Evolutionary conservation across 2,113 vertebrate species (phyloP).

Genomic region (Sander lucioperca): DNA sequence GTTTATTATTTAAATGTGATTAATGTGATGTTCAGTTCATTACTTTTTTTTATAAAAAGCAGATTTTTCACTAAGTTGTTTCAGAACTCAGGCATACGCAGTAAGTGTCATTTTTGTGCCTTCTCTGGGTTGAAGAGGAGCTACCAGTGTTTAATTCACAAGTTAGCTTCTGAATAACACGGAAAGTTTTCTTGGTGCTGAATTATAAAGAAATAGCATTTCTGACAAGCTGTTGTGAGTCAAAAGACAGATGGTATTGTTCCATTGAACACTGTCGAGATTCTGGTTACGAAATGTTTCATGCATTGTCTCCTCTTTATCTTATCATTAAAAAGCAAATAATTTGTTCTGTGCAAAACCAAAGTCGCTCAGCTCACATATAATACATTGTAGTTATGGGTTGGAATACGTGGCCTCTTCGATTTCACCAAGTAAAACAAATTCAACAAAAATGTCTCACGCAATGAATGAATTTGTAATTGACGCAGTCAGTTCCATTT

Average conservation of each 20-base stretch:
- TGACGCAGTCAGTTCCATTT: not conserved
- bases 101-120: not conserved
- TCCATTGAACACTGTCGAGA: not conserved
- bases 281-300: slow-evolving; percentile 1
- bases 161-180: slow-evolving; percentile 6
- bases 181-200: not conserved
- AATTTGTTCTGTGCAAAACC: not conserved
- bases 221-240: slow-evolving; percentile 19
- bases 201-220: slow-evolving; percentile 18
- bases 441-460: slow-evolving; percentile 11
- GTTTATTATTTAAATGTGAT: not conserved
- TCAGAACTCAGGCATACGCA: not conserved
- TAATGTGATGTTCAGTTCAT: not conserved
- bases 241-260: slow-evolving; percentile 26
- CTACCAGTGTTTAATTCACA: slow-evolving; percentile 24
- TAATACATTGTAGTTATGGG: not conserved
- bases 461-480: not conserved
- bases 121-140: not conserved
- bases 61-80: slow-evolving; percentile 3
- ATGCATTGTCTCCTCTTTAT: slow-evolving; percentile 2
- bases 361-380: not conserved
- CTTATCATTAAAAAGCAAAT: slow-evolving; percentile 1
- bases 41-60: not conserved
- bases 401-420: not conserved
- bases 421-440: not conserved